phyloP scores from a whole-genome alignment of 2,888 invertebrate genomes.

The Eucriotettix oculatus region DNA sequence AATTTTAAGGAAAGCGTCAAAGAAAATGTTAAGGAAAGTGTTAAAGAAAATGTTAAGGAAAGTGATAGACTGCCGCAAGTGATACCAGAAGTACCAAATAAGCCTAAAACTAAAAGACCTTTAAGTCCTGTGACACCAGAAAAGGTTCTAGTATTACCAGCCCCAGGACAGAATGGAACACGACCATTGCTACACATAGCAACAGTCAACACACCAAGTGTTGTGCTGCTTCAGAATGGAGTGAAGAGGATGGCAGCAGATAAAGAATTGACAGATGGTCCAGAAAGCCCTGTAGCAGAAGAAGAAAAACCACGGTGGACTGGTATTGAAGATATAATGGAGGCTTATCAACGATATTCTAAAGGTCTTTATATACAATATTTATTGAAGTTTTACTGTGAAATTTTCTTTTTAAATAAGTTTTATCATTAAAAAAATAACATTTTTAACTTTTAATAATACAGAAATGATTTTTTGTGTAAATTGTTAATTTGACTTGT shows the following conservation, averaged over 20 bases:
- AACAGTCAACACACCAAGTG: background rate
- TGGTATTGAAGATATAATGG: conserved; percentile 29
- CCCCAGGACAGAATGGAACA: conserved; percentile 9
- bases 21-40: too few species aligned
- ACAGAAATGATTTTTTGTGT: too few species aligned
- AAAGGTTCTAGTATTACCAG: conserved; percentile 4
- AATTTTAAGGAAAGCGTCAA: too few species aligned
- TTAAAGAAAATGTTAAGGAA: background rate
- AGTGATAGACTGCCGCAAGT: background rate
- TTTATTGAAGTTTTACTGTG: too few species aligned
- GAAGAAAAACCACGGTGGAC: conserved; percentile 22
- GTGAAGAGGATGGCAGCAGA: conserved; percentile 6
- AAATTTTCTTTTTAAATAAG: too few species aligned
- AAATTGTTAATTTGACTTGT: too few species aligned
- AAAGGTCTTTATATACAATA: conserved; percentile 22
- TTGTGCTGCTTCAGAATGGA: conserved; percentile 6
- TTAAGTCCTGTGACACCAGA: conserved; percentile 7
- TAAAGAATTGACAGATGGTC: background rate
- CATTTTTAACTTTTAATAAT: too few species aligned
- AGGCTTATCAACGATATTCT: conserved; percentile 34
- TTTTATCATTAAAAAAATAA: too few species aligned
- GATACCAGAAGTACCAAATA: background rate
- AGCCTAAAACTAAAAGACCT: conserved; percentile 3
- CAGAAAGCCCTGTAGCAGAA: conserved; percentile 2
- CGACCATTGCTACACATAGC: conserved; percentile 4